Percentiles rank a stretch among this genome's conserved stretches.
These are phyloP conservation scores for Diplolepis rosae DNA, from an alignment of 2,888 invertebrate species.

Conservation along the genomic window DNA sequence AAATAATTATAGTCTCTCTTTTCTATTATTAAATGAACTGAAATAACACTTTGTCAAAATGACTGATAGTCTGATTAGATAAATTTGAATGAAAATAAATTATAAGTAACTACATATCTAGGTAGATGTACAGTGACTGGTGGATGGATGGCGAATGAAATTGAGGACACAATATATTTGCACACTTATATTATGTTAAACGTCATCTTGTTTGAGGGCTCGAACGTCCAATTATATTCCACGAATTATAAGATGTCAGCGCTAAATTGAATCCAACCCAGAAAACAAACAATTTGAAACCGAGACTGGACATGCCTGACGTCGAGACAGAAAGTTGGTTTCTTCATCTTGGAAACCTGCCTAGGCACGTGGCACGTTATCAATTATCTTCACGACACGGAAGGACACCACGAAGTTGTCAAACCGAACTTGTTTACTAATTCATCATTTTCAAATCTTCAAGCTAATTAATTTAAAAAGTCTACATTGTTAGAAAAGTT, in stretches of 20 bases:
- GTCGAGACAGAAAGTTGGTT: constrained; percentile 54
- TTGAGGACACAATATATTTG: constrained; percentile 50
- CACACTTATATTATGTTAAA: constrained; percentile 57
- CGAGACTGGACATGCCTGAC: constrained; percentile 55
- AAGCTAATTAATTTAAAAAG: too few species aligned
- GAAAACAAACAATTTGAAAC: constrained; percentile 56
- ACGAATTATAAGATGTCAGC: constrained; percentile 62
- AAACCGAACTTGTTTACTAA: too few species aligned
- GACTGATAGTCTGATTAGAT: neutral
- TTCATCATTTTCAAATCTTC: too few species aligned
- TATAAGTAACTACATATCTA: too few species aligned
- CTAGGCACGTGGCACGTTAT: constrained; percentile 56
- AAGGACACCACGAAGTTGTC: too few species aligned
- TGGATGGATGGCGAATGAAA: constrained; percentile 38
- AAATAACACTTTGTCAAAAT: too few species aligned
- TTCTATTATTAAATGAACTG: too few species aligned
- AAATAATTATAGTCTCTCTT: too few species aligned
- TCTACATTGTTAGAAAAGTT: too few species aligned
- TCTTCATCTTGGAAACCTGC: constrained; percentile 55
- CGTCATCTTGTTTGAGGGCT: constrained; percentile 57
- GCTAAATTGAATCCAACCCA: constrained; percentile 68
- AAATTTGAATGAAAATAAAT: neutral
- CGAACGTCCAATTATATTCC: constrained; percentile 63
- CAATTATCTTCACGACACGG: too few species aligned
- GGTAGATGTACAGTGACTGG: constrained; percentile 2